Conservation (phyloP, 1,140 invertebrate genomes). For the Globodera rostochiensis region DNA sequence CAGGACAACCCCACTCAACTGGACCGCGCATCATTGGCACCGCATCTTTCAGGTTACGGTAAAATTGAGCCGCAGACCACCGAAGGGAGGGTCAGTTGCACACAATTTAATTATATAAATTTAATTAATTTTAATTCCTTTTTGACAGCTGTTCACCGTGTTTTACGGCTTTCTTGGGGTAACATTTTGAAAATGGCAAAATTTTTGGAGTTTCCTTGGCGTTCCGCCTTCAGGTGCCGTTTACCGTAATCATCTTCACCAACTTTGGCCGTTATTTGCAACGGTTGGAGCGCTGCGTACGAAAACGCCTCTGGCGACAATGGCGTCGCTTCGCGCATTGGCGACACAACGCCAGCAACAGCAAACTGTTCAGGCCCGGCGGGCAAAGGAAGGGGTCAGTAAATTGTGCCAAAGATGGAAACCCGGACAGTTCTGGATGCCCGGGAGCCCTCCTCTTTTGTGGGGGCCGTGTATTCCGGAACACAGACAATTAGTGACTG, state of each 20-base stretch:
- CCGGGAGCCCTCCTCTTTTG: too few relatives aligned
- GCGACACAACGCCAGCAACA: not conserved
- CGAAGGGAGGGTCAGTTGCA: slow-evolving; percentile 32
- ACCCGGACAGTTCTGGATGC: too few relatives aligned
- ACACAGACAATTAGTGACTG: too few relatives aligned
- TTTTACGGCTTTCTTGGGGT: slow-evolving; percentile 58
- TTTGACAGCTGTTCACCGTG: slow-evolving; percentile 54
- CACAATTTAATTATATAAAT: not conserved
- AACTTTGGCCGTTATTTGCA: slow-evolving; percentile 62
- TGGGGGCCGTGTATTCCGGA: too few relatives aligned
- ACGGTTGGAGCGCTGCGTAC: slow-evolving; percentile 43
- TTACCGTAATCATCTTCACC: slow-evolving; percentile 62
- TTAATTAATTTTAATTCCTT: not conserved
- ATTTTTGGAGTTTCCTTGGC: too few relatives aligned
- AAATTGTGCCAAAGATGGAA: too few relatives aligned
- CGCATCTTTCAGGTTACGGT: slow-evolving; percentile 49
- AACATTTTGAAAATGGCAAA: not conserved
- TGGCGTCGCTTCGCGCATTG: not conserved
- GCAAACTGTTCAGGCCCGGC: not conserved
- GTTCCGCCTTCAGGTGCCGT: slow-evolving; percentile 38
- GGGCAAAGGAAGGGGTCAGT: not conserved
- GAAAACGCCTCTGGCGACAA: slow-evolving; percentile 35
- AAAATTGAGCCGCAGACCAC: slow-evolving; percentile 58
- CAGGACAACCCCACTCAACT: slow-evolving; percentile 2
- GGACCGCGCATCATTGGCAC: slow-evolving; percentile 15